These are phyloP conservation scores for Tor tambroides DNA, from an alignment of 2,113 vertebrate species.

Conservation along the genomic window DNA sequence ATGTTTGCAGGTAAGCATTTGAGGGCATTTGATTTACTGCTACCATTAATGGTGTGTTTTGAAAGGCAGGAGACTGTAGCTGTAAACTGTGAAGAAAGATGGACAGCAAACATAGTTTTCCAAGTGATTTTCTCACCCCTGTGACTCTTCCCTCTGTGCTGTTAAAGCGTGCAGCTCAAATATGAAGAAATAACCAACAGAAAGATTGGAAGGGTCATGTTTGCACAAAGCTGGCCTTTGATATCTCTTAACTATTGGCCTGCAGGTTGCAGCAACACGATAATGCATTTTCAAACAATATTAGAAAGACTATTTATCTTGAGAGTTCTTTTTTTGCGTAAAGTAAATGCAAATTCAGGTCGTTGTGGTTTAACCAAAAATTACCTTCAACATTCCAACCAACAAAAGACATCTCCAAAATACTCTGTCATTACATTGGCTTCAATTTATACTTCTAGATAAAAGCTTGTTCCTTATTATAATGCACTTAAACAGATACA, in stretches of 20 bases:
- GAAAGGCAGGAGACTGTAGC: background rate
- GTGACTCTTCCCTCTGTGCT: slow-evolving; percentile 4
- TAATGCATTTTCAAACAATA: background rate
- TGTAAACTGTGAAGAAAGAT: slow-evolving; percentile 2
- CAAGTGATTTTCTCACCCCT: slow-evolving; percentile 30
- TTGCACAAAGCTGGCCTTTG: background rate
- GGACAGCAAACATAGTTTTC: slow-evolving; percentile 25
- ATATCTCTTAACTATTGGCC: background rate
- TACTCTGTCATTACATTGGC: background rate
- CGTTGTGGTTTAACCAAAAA: background rate
- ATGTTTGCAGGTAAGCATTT: slow-evolving; percentile 7
- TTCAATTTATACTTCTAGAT: background rate
- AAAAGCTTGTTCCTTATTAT: background rate
- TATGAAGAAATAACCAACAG: background rate
- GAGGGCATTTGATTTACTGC: slow-evolving; percentile 18
- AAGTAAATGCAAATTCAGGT: background rate
- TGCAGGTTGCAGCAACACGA: background rate
- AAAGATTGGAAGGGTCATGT: slow-evolving; percentile 6
- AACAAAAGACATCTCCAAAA: slow-evolving; percentile 12
- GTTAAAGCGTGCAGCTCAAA: background rate
- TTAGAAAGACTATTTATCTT: background rate
- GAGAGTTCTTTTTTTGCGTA: background rate
- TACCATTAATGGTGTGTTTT: slow-evolving; percentile 12
- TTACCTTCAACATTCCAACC: background rate
- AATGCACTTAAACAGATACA: background rate